phyloP scores from a whole-genome alignment of 2,113 vertebrate species.

The Semnornis frantzii region DNA sequence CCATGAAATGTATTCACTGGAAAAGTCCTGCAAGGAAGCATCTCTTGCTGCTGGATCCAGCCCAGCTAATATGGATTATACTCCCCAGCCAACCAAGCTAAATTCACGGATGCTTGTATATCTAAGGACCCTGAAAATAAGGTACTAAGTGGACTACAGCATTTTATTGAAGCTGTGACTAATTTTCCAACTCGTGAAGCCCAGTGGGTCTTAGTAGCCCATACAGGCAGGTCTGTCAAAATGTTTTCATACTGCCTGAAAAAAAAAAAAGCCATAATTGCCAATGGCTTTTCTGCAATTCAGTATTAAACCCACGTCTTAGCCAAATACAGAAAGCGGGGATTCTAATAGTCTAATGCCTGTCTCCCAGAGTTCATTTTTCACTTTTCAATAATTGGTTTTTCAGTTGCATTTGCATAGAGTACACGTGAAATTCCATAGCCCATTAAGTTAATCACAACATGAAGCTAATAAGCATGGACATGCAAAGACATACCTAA shows the following conservation, averaged over 20 bases:
- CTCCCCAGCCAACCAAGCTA: neutral
- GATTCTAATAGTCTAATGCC: conserved; percentile 73
- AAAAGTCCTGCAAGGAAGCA: neutral
- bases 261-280: neutral
- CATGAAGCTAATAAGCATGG: conserved; percentile 70
- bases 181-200: conserved; percentile 22
- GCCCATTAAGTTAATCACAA: conserved; percentile 77
- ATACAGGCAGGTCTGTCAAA: conserved; percentile 33
- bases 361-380: conserved; percentile 77
- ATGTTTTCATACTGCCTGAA: neutral
- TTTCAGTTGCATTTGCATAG: conserved; percentile 74
- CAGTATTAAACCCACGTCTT: conserved; percentile 55
- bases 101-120: neutral
- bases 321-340: conserved; percentile 50
- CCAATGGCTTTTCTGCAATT: conserved; percentile 25
- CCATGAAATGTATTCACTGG: neutral
- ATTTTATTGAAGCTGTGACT: neutral
- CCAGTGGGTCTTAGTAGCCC: conserved; percentile 1
- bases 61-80: neutral
- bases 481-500: conserved; percentile 61
- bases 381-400: conserved; percentile 77
- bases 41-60: neutral
- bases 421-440: conserved; percentile 74
- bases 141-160: conserved; percentile 21
- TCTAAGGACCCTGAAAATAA: conserved; percentile 4